Evolutionary conservation across 2,888 invertebrate genomes (phyloP).

Genomic region (Notocelia uddmanniana): DNA sequence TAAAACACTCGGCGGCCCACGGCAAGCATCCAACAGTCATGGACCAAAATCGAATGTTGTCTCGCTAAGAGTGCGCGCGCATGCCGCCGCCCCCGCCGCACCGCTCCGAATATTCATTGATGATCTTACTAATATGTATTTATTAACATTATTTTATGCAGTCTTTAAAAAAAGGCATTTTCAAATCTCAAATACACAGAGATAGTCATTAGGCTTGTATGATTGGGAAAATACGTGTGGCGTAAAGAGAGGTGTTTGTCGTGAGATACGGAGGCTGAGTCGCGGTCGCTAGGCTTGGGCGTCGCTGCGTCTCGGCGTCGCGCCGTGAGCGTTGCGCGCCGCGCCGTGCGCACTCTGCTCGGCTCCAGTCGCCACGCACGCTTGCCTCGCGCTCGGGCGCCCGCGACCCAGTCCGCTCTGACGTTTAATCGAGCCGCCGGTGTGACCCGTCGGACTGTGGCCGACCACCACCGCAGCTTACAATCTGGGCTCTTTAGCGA

Average conservation of each 20-base stretch:
- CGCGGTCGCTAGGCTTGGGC: conserved; percentile 80
- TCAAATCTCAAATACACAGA: conserved; percentile 21
- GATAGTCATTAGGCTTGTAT: conserved; percentile 41
- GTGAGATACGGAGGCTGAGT: conserved; percentile 68
- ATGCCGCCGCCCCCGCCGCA: conserved; percentile 68
- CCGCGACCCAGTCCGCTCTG: conserved; percentile 83
- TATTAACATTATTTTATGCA: conserved; percentile 67
- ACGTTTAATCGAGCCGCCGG: conserved; percentile 80
- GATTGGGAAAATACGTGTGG: conserved; percentile 4
- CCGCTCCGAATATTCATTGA: conserved; percentile 81
- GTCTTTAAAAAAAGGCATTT: conserved; percentile 42
- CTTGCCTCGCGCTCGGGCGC: conserved; percentile 59
- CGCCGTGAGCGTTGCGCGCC: conserved; percentile 66
- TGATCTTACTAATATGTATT: conserved; percentile 79
- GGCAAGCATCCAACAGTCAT: conserved; percentile 84
- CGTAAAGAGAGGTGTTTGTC: conserved; percentile 36
- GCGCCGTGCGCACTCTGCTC: conserved; percentile 75
- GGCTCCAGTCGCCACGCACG: conserved; percentile 73
- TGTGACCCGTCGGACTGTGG: conserved; percentile 69
- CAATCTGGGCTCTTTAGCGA: conserved; percentile 71
- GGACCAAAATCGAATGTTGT: conserved; percentile 87
- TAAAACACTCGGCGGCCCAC: conserved; percentile 80
- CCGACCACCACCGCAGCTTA: conserved; percentile 64
- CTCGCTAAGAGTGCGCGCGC: conserved; percentile 81
- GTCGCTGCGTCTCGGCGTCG: conserved; percentile 84